Evolutionary conservation across 1,140 invertebrate species (phyloP), one percentile per base, ranked within the genome.

Genomic region (Hyposmocoma kahamanoa): DNA sequence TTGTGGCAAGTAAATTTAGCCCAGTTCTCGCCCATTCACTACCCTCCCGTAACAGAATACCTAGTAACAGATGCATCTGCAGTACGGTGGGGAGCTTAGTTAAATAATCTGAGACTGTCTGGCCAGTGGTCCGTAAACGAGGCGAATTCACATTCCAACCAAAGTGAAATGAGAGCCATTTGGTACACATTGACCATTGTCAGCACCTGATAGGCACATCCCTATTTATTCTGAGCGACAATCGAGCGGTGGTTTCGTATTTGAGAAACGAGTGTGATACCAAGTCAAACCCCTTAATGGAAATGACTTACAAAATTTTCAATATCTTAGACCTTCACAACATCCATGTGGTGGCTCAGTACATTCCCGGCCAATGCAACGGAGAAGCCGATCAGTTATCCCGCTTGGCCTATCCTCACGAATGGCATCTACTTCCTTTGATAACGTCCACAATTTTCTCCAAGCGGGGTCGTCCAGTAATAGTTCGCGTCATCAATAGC

Each of bases 251-350:
- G 0, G 64, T 80, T 10, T 46, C 69, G 0, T 59, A 75, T 38
- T 43, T 82, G n/a, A 47, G 53, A 32, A 76, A 72, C 21, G 68
- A 77, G 47, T 69, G 72, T 3, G 72, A 72, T 3, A 74, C 69
- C 15, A 73, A 51, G 46, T 84, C 67, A 8, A 1, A 53, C 17
- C 15, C 44, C 3, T 56, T 78, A 1, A 39, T 65, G 51, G 44
- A 67, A 13, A 20, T 74, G 18, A 74, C 75, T 10, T 10, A 10
- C 3, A 34, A 34, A 34, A 15, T 34, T 15, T 34, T 10, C 32
- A 34, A 34, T 8, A n/a, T n/a, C n/a, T n/a, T 58, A 8, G 61
- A 70, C 50, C 5, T 22, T 1, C 20, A 65, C n/a, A 32, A 57
- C 0, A 56, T 67, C 3, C 46, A 32, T 1, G 13, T 63, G 13